phyloP scores from a whole-genome alignment of 2,797 vertebrate genomes.

The Taenioides sp. region DNA sequence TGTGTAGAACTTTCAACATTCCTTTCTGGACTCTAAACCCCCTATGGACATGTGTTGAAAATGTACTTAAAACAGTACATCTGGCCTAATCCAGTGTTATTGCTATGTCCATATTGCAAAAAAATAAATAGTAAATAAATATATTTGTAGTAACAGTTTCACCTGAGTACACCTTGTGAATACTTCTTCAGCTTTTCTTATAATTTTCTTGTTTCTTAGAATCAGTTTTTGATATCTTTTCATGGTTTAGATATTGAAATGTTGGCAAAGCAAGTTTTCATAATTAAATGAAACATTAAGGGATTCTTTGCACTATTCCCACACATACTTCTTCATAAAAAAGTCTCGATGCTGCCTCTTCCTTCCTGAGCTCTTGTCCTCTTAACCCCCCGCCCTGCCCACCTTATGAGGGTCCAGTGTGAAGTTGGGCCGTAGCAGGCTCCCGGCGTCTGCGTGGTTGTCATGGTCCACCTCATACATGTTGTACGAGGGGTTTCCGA shows the following conservation, averaged over 20 bases:
- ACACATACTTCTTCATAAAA: not conserved
- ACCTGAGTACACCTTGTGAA: not conserved
- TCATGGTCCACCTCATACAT: constrained; percentile 98
- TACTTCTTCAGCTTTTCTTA: no score
- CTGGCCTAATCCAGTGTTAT: no score
- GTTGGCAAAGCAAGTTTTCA: not conserved
- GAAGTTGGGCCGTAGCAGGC: constrained; percentile 91
- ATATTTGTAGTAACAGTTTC: not conserved
- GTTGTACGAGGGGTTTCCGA: constrained; percentile 98
- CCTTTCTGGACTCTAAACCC: no score
- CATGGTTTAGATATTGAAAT: no score
- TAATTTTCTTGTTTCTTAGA: no score
- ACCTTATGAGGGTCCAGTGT: constrained; percentile 96
- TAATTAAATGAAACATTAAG: no score
- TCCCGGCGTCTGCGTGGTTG: constrained; percentile 89
- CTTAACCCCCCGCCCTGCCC: not conserved
- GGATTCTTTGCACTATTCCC: not conserved
- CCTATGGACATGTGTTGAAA: no score
- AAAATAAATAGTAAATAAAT: no score
- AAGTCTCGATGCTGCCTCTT: not conserved
- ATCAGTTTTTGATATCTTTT: no score
- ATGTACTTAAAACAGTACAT: no score
- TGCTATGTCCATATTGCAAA: no score
- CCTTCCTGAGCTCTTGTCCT: not conserved
- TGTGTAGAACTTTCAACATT: no score